Evolutionary conservation across 1,140 invertebrate species (phyloP).

Genomic region (Cyphomyrmex costatus): DNA sequence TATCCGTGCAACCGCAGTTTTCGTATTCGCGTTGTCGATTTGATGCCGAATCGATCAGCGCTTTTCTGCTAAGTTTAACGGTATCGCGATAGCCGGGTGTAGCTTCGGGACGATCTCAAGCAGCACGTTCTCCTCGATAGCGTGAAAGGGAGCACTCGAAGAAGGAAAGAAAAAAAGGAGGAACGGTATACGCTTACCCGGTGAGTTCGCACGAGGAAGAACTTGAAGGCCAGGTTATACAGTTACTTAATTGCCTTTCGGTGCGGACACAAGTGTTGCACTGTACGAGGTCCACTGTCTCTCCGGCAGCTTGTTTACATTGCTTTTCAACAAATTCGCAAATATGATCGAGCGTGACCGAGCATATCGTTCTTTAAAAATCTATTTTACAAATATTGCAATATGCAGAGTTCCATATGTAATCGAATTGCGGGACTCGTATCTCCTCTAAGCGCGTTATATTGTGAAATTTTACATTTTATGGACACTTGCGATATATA

Average conservation of each 20-base stretch:
- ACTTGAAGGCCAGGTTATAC: conserved; percentile 72
- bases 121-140: conserved; percentile 48
- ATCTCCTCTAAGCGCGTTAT: background rate
- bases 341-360: background rate
- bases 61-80: conserved; percentile 59
- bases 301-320: conserved; percentile 60
- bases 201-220: conserved; percentile 48
- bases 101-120: conserved; percentile 51
- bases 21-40: background rate
- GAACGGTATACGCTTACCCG: conserved; percentile 16
- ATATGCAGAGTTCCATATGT: background rate
- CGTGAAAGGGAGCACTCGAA: conserved; percentile 45
- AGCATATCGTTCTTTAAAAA: background rate
- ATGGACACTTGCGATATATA: background rate
- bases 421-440: background rate
- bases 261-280: conserved; percentile 60
- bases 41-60: conserved; percentile 22
- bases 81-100: conserved; percentile 52
- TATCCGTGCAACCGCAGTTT: background rate
- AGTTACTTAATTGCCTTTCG: conserved; percentile 83
- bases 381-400: background rate
- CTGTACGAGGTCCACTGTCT: conserved; percentile 33
- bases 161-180: conserved; percentile 31
- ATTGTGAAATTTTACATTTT: background rate
- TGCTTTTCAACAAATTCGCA: conserved; percentile 37